Base-by-base conservation (phyloP, 1,140 invertebrate species). In the Drosophila nasuta region DNA sequence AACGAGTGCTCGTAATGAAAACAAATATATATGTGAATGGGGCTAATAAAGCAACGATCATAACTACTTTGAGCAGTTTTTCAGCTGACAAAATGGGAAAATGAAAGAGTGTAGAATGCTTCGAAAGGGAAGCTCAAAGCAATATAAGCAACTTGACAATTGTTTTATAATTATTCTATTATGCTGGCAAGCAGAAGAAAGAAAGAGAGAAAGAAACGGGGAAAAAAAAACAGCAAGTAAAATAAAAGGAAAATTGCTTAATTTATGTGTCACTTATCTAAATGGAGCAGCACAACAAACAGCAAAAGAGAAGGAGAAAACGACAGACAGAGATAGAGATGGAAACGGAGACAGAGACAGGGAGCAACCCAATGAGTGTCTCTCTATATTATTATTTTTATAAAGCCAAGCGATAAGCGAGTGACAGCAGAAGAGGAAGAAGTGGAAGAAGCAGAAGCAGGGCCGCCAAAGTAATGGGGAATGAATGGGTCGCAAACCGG, bases 221-320 rank as follows among this genome's bases (percentile, higher is more conserved):
- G 0, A 25, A 25, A 13, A 51, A 25, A 25, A 25, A 25, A 41
- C 8, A 76, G 63, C 63, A 68, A 79, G 69, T 77, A 67, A 72
- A 78, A 88, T 88, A 78, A 87, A 87, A 89, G 83, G 77, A 83
- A 87, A 87, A 88, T 87, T 87, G 76, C 83, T 87, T 87, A 87
- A 87, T 87, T 87, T 87, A 87, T 87, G 83, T 87, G 82, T 88
- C 82, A 82, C 82, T 87, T 87, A 86, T 86, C 82, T 86, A 86
- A 86, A 86, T 86, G 82, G 82, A 88, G 83, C 82, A 86, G 64
- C 65, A 70, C 73, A 68, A 54, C 15, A 54, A 7, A 56, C 64
- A 48, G 43, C 51, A 75, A 66, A 25, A 64, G 52, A 60, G 65
- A 43, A 1, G n/a, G 35, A 48, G 57, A 54, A 15, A 15, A 5